phyloP scores from a whole-genome alignment of 2,888 invertebrate species.

The Drosophila falleni region DNA sequence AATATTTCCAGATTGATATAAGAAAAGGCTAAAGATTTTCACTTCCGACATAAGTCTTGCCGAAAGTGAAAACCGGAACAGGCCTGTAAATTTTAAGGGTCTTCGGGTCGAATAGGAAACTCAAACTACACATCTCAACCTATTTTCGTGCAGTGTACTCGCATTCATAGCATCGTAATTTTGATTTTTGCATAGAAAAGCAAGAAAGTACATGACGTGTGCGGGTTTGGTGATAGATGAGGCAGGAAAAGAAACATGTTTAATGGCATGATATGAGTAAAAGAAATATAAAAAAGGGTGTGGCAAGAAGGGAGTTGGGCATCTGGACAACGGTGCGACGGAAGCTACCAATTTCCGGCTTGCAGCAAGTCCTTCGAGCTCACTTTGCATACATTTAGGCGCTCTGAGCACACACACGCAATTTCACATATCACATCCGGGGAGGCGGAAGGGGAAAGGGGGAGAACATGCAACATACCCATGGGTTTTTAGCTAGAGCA shows the following conservation, averaged over 20 bases:
- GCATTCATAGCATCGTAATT: background rate
- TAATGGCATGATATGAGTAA: background rate
- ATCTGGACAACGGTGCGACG: constrained; percentile 42
- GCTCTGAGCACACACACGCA: constrained; percentile 27
- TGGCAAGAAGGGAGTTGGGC: background rate
- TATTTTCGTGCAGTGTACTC: constrained; percentile 15
- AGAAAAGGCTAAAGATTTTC: too few relatives aligned
- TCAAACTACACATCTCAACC: background rate
- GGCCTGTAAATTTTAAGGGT: background rate
- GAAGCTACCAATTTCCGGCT: constrained; percentile 72
- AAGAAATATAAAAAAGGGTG: background rate
- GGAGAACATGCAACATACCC: background rate
- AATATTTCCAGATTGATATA: too few relatives aligned
- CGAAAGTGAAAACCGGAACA: too few relatives aligned
- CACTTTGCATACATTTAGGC: constrained; percentile 63
- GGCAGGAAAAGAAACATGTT: background rate
- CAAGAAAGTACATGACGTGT: background rate
- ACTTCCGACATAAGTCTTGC: too few relatives aligned
- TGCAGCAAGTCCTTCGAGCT: constrained; percentile 48
- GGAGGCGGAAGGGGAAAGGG: too few relatives aligned
- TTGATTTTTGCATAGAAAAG: background rate
- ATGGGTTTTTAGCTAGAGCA: constrained; percentile 21
- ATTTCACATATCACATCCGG: constrained; percentile 40
- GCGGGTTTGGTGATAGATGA: background rate
- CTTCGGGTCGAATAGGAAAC: too few relatives aligned